These are phyloP conservation scores for Pseudomugil tenellus DNA, from an alignment of 2,797 vertebrate species.

Conservation along the genomic window DNA sequence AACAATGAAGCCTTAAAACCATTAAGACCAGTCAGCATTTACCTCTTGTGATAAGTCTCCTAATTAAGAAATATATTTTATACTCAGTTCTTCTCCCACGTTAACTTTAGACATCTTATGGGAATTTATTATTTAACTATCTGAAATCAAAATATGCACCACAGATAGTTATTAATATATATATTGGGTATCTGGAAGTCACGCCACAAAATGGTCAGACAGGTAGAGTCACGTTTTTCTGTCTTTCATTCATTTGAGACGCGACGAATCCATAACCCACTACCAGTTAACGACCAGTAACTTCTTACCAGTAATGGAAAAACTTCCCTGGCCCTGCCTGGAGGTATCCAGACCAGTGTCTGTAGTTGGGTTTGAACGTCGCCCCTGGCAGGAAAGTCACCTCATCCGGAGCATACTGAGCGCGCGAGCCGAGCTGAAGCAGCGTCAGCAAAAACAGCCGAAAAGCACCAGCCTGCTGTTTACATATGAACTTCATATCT, in stretches of 20 bases:
- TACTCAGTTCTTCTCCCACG: background rate
- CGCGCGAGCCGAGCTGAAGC: conserved; percentile 41
- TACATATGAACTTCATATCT: conserved; percentile 44
- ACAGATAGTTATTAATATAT: no score
- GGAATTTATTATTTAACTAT: background rate
- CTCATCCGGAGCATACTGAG: conserved; percentile 77
- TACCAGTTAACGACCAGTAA: background rate
- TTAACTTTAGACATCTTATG: background rate
- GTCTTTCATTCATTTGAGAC: background rate
- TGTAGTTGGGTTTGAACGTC: conserved; percentile 76
- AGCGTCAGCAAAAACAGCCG: conserved; percentile 45
- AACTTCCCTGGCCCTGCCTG: conserved; percentile 72
- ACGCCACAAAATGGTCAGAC: background rate
- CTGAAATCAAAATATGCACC: background rate
- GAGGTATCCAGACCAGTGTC: conserved; percentile 84
- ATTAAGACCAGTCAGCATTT: background rate
- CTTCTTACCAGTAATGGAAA: conserved; percentile 83
- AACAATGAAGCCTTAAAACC: background rate
- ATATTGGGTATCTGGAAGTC: background rate
- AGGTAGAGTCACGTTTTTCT: background rate
- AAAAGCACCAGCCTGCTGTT: background rate
- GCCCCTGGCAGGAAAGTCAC: conserved; percentile 77
- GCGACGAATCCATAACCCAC: background rate
- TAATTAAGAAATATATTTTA: background rate
- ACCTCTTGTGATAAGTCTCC: no score